phyloP scores from a whole-genome alignment of 2,888 invertebrate species.

The Ichneumoninae sp. region DNA sequence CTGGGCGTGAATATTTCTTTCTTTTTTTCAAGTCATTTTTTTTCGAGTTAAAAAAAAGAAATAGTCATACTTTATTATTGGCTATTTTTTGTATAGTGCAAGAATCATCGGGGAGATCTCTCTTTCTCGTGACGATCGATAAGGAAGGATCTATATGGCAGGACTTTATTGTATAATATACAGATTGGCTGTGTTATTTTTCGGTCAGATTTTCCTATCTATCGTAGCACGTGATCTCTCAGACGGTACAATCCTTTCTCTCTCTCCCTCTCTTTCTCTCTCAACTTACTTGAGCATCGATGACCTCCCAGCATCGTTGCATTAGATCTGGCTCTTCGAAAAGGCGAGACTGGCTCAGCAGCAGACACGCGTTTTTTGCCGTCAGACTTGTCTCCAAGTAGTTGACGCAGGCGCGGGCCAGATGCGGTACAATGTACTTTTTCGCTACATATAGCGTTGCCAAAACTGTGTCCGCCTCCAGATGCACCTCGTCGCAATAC shows the following conservation, averaged over 20 bases:
- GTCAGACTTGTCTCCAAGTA: constrained; percentile 98
- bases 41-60: constrained; percentile 15
- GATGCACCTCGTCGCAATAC: constrained; percentile 98
- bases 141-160: constrained; percentile 31
- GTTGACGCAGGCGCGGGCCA: constrained; percentile 97
- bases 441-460: constrained; percentile 98
- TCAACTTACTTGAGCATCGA: constrained; percentile 95
- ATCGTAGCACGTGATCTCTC: constrained; percentile 54
- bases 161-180: constrained; percentile 56
- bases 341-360: constrained; percentile 96
- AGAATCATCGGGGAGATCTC: background rate
- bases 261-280: constrained; percentile 63
- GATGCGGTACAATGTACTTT: constrained; percentile 97
- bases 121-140: constrained; percentile 9
- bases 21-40: constrained; percentile 26
- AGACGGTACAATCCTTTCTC: constrained; percentile 43
- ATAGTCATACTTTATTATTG: background rate
- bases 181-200: constrained; percentile 70
- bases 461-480: constrained; percentile 97
- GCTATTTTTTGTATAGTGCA: constrained; percentile 6
- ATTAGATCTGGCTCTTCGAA: constrained; percentile 99
- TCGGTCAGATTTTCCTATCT: constrained; percentile 26
- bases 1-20: constrained; percentile 35
- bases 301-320: constrained; percentile 98
- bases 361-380: constrained; percentile 97